Evolutionary conservation across 2,888 invertebrate species (phyloP), one percentile per base, ranked within the genome.

Genomic region (Neoaliturus tenellus): DNA sequence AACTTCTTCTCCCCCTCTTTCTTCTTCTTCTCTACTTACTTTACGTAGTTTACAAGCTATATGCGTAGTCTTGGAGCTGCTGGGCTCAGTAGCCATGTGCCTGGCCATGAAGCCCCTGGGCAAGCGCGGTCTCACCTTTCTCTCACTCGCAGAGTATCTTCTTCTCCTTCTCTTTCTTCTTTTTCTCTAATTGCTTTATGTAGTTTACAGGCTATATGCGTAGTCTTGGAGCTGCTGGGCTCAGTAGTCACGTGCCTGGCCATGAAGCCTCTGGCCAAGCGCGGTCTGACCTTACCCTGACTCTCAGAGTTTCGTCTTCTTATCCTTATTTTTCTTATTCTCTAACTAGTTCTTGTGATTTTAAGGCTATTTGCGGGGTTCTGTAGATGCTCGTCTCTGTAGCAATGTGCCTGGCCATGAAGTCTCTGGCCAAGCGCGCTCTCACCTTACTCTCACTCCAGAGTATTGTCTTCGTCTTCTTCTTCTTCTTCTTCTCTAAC

Each of bases 191-290:
- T n/a, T n/a, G n/a, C n/a, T n/a, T n/a, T n/a, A n/a, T n/a, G n/a
- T n/a, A n/a, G n/a, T n/a, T 10, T 44, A n/a, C 80, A 85, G 85
- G 85, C 83, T n/a, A 33, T 83, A 5, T 82, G 83, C n/a, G 84
- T 83, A 58, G 75, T 41, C 20, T 58, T 84, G 23, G 82, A 84
- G 10, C 41, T 81, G 5, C 31, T 81, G 5, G 85, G 85, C 1
- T 51, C 78, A 23, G n/a, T 85, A 0, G 55, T 71, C 48, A 55
- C 83, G 10, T 75, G 82, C 1, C n/a, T 81, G 0, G 75, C 33
- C 10, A 81, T 86, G 55, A 62, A 83, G n/a, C 41, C n/a, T 3
- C 14, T 78, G 0, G 86, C 86, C 6, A 86, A 85, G 41, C 69
- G 85, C 20, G 25, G 55, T 0, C 51, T 87, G 31, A 82, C 85